Conservation (phyloP, 2,888 invertebrate species). For the Melieria crassipennis region DNA sequence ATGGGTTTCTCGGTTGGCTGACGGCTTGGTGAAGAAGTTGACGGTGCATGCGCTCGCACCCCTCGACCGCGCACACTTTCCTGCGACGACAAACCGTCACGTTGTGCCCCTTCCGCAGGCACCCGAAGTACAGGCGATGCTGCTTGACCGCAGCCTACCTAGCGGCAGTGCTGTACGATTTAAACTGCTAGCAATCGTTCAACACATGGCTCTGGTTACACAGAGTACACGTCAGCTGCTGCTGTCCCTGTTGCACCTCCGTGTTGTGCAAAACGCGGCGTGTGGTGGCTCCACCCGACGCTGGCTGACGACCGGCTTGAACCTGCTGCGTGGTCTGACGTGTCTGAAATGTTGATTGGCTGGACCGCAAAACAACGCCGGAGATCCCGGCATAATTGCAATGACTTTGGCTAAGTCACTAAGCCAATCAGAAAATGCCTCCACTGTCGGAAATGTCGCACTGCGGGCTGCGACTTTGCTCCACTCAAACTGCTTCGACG, state of each 20-base stretch:
- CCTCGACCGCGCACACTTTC: not conserved
- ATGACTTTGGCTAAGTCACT: too few species aligned
- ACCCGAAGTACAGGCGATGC: slow-evolving; percentile 17
- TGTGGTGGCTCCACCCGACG: too few species aligned
- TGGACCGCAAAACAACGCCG: too few species aligned
- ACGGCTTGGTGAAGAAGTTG: not conserved
- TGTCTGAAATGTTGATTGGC: too few species aligned
- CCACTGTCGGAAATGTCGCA: slow-evolving; percentile 19
- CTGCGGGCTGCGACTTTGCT: slow-evolving; percentile 22
- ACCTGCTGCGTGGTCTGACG: too few species aligned
- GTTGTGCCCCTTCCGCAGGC: slow-evolving; percentile 17
- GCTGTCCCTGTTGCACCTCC: too few species aligned
- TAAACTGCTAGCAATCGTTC: slow-evolving; percentile 12
- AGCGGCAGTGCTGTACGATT: not conserved
- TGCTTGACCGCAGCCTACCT: not conserved
- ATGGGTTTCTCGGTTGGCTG: not conserved
- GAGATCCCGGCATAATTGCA: too few species aligned
- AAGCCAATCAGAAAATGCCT: slow-evolving; percentile 6
- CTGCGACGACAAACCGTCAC: not conserved
- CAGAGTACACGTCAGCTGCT: too few species aligned
- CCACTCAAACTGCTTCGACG: slow-evolving; percentile 37
- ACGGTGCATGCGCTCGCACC: slow-evolving; percentile 16
- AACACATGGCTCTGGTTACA: not conserved
- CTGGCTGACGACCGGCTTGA: too few species aligned
- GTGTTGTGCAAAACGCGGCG: too few species aligned